These are phyloP conservation scores for Rhynchopsitta pachyrhyncha DNA, from an alignment of 2,113 vertebrate genomes.

Conservation along the genomic window DNA sequence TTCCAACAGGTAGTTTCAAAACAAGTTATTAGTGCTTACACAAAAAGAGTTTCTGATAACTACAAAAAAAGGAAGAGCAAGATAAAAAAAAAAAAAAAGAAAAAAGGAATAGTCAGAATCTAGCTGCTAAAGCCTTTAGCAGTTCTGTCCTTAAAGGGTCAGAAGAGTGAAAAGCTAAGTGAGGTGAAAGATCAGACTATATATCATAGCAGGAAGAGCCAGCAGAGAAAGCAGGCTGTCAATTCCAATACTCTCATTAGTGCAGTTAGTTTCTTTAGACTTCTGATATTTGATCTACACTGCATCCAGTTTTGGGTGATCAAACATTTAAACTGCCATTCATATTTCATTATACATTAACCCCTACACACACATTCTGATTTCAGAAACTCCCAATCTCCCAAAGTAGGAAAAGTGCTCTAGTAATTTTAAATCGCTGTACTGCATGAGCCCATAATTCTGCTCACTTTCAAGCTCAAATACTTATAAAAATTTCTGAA, in stretches of 20 bases:
- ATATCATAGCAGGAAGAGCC: not conserved
- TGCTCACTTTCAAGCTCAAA: not conserved
- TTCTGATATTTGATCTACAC: not conserved
- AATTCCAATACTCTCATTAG: not conserved
- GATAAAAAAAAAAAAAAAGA: not conserved
- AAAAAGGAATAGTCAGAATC: not conserved
- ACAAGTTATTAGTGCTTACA: not conserved
- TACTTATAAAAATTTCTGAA: not conserved
- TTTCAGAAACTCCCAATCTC: not conserved
- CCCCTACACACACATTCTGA: not conserved
- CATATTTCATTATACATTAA: not conserved
- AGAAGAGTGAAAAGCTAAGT: not conserved
- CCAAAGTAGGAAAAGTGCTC: not conserved
- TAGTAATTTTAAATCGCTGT: not conserved
- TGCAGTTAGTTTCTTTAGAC: not conserved
- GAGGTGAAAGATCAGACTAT: not conserved
- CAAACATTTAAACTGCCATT: not conserved
- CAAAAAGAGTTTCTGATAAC: not conserved
- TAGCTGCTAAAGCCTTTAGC: not conserved
- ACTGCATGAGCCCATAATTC: not conserved
- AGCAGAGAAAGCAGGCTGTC: not conserved
- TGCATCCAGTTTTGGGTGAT: not conserved
- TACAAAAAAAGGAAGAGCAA: not conserved
- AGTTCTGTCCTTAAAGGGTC: not conserved
- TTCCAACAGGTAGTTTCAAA: not conserved